A percentile compares a stretch with the other conserved stretches of the same genome.
Evolutionary conservation across 2,797 vertebrate genomes (phyloP).

Genomic region (Gymnopithys bicolor): DNA sequence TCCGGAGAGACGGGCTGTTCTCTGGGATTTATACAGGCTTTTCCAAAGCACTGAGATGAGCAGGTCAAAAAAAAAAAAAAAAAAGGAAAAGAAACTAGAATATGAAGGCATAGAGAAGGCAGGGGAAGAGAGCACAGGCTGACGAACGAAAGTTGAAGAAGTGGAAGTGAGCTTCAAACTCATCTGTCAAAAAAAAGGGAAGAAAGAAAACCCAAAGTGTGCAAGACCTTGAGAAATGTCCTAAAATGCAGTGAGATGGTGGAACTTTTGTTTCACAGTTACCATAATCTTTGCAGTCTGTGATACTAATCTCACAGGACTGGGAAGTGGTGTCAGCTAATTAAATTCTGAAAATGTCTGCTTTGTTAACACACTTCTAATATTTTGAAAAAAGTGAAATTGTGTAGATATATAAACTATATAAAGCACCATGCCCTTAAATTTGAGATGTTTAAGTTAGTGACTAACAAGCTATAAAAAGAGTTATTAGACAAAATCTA

Average conservation of each 20-base stretch:
- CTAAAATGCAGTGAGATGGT: background rate
- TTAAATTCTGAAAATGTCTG: background rate
- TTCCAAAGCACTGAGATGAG: background rate
- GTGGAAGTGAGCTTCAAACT: background rate
- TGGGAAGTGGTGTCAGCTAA: background rate
- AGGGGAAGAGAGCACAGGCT: background rate
- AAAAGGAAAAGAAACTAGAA: background rate
- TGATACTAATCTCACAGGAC: background rate
- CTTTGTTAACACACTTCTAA: background rate
- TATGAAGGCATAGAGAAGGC: background rate
- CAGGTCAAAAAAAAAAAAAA: background rate
- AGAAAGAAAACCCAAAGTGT: background rate
- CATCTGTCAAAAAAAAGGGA: background rate
- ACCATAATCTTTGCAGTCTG: background rate
- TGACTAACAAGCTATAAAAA: background rate
- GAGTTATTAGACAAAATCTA: background rate
- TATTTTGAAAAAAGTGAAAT: background rate
- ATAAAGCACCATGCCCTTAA: background rate
- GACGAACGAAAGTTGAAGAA: slow-evolving; percentile 17
- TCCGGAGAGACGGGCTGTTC: rapidly evolving
- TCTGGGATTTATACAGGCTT: rapidly evolving
- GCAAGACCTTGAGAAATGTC: background rate
- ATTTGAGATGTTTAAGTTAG: background rate
- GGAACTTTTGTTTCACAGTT: background rate
- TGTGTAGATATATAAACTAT: background rate